Evolutionary conservation across 2,797 vertebrate genomes (phyloP), one percentile per base, ranked within the genome.

Genomic region (Meda fulgida): DNA sequence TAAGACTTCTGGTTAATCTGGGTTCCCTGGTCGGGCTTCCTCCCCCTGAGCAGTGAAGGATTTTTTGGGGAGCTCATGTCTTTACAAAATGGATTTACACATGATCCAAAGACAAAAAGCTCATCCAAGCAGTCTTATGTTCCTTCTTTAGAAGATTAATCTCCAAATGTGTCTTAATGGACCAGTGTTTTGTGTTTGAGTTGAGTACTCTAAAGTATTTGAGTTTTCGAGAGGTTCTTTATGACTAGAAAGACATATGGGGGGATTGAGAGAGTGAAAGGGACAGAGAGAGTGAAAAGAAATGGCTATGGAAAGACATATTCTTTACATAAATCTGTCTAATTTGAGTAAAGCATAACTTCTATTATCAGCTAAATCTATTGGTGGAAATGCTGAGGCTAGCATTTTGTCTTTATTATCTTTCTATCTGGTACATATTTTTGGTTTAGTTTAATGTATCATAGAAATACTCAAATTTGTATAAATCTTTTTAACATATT

Each of bases 91-190:
- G 81, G 84, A 87, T 81, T 85, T 75, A 84, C 72, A 81, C 80
- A 73, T 85, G 75, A 85, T 82, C 85, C 34, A 53, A 82, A 82
- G 85, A 79, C 82, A 88, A 76, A 84, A 79, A 78, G 83, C 69
- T 85, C 70, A 60, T 83, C 70, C 65, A 66, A 80, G 69, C 83
- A 85, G 79, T 84, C 55, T 75, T 40, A 63, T 75, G 60, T 87
- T 72, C 38, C 38, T 82, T 84, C 75, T 78, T 67, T 51, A 77
- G 85, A 77, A 77, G 82, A 77, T 58, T 40, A 84, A 69, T 84
- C 63, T 77, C 58, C 71, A 83, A 82, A 79, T 84, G 82, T 55
- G 23, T 84, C 67, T 82, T 82, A 88, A 86, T 79, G 53, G 75
- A 70, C 48, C 38, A 84, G 72, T 78, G 58, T 58, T 84, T 48